Percentiles rank a stretch among this genome's conserved stretches.
Conservation (phyloP, 2,888 invertebrate species). For the Clivina fossor region DNA sequence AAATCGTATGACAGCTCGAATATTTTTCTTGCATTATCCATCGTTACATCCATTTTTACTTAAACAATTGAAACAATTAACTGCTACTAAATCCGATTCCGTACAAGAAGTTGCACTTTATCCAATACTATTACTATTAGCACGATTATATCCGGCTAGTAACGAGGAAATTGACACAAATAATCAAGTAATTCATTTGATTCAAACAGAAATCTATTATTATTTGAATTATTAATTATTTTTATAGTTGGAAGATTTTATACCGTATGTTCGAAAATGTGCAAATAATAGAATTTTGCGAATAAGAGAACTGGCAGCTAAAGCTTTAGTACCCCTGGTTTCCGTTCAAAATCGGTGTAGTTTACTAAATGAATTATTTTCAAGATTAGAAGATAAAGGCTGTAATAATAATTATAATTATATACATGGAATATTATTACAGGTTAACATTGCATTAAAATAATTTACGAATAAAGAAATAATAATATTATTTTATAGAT, state of each 20-base stretch:
- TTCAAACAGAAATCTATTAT: neutral
- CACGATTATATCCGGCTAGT: slow-evolving; percentile 74
- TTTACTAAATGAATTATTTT: slow-evolving; percentile 46
- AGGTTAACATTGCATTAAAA: slow-evolving; percentile 56
- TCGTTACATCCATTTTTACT: slow-evolving; percentile 61
- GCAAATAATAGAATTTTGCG: slow-evolving; percentile 66
- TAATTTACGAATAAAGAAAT: slow-evolving; percentile 41
- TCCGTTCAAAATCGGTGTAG: slow-evolving; percentile 49
- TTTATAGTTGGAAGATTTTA: slow-evolving; percentile 64
- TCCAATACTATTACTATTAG: slow-evolving; percentile 75
- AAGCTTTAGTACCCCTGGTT: slow-evolving; percentile 66
- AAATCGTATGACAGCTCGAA: slow-evolving; percentile 72
- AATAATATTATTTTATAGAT: slow-evolving; percentile 41
- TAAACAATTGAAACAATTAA: slow-evolving; percentile 45
- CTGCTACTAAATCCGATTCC: slow-evolving; percentile 52
- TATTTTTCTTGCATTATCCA: slow-evolving; percentile 78
- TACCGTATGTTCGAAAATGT: slow-evolving; percentile 66
- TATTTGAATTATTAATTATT: slow-evolving; percentile 17
- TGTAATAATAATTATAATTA: slow-evolving; percentile 56
- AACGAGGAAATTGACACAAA: slow-evolving; percentile 62
- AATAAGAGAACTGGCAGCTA: slow-evolving; percentile 73
- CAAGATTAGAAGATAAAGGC: slow-evolving; percentile 43
- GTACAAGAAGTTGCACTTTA: slow-evolving; percentile 61
- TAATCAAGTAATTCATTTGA: slow-evolving; percentile 58
- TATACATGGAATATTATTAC: slow-evolving; percentile 67